A percentile compares a stretch with the other conserved stretches of the same genome.
Evolutionary conservation across 2,113 vertebrate species (phyloP).

Genomic region (Ameiurus melas): DNA sequence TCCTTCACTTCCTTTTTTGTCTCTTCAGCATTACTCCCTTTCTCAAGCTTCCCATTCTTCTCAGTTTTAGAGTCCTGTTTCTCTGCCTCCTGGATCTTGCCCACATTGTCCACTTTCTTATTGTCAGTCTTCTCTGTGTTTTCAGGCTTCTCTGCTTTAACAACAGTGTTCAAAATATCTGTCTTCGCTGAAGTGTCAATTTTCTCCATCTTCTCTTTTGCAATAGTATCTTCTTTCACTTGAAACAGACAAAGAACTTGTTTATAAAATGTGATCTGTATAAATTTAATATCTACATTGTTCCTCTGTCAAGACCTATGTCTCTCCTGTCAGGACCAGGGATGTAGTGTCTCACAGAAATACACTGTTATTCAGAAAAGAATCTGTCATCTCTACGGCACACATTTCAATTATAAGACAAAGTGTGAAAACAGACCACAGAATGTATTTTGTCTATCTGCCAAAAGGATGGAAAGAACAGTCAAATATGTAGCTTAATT

Average conservation of each 20-base stretch:
- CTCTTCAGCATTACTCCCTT: conserved; percentile 70
- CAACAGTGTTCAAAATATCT: conserved; percentile 24
- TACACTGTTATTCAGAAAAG: neutral
- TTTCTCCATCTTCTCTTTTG: conserved; percentile 56
- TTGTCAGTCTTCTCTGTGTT: conserved; percentile 45
- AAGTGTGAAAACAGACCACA: neutral
- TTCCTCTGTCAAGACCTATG: neutral
- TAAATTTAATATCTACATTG: neutral
- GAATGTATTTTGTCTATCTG: neutral
- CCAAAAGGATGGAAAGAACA: neutral
- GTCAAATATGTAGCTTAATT: neutral
- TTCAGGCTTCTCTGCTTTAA: conserved; percentile 40
- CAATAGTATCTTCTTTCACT: conserved; percentile 73
- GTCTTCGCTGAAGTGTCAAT: conserved; percentile 25
- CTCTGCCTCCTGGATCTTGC: conserved; percentile 65
- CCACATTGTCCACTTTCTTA: conserved; percentile 64
- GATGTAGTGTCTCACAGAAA: neutral
- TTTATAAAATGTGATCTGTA: neutral
- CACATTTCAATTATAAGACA: neutral
- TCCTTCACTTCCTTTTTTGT: conserved; percentile 69
- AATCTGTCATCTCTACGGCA: neutral
- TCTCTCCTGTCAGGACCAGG: neutral
- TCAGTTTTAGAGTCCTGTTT: conserved; percentile 58
- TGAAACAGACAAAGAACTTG: conserved; percentile 33
- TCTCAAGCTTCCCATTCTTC: conserved; percentile 67